Conservation (phyloP, 2,113 vertebrate genomes). For the Eptesicus fuscus region DNA sequence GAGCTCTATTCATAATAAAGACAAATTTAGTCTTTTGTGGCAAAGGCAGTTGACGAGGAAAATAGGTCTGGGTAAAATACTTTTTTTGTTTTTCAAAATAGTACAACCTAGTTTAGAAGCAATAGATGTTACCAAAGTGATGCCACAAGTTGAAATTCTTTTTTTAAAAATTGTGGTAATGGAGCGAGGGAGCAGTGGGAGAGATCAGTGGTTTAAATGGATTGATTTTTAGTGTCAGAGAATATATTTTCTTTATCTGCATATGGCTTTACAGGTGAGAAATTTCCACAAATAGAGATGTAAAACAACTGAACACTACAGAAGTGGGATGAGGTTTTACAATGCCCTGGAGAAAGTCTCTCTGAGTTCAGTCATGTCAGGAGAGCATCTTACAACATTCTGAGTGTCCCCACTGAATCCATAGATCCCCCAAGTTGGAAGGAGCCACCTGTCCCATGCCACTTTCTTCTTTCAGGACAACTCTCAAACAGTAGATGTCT, state of each 20-base stretch:
- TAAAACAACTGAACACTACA: slow-evolving; percentile 1
- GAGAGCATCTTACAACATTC: neutral
- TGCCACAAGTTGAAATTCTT: slow-evolving; percentile 38
- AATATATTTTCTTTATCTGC: slow-evolving; percentile 41
- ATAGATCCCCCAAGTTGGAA: neutral
- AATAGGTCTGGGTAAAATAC: slow-evolving; percentile 62
- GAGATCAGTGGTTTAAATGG: slow-evolving; percentile 31
- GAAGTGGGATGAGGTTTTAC: neutral
- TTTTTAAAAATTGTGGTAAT: neutral
- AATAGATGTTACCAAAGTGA: slow-evolving; percentile 48
- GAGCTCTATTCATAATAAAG: slow-evolving; percentile 62
- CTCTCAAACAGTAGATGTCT: slow-evolving; percentile 17
- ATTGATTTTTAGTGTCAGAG: slow-evolving; percentile 35
- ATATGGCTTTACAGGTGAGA: slow-evolving; percentile 15
- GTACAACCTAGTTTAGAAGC: slow-evolving; percentile 59
- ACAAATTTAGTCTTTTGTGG: slow-evolving; percentile 71
- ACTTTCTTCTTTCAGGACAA: slow-evolving; percentile 21
- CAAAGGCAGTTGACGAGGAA: slow-evolving; percentile 61
- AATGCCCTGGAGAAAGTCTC: neutral
- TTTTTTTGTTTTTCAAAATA: slow-evolving; percentile 65
- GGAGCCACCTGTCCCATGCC: neutral
- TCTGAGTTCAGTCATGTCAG: neutral
- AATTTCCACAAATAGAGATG: slow-evolving; percentile 7
- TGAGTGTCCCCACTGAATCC: neutral
- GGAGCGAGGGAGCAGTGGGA: neutral